phyloP scores from a whole-genome alignment of 30 jellyfish, hydroid and myxozoan species.

The Morbakka virulenta region DNA sequence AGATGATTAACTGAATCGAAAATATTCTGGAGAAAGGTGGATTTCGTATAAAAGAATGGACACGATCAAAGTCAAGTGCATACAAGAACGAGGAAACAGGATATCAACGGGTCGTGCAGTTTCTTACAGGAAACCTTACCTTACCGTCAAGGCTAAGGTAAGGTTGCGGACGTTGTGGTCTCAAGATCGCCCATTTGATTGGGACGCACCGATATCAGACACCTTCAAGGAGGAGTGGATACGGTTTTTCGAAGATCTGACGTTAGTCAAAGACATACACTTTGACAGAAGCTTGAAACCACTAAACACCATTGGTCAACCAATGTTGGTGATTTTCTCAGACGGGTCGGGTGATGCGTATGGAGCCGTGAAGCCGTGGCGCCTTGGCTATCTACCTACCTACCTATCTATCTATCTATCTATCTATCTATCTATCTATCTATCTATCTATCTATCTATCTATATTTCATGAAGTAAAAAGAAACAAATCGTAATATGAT shows the following conservation, averaged over 20 bases:
- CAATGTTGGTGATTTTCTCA: neutral
- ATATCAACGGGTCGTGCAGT: neutral
- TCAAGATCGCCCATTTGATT: too few species aligned
- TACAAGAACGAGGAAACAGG: neutral
- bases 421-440: too few species aligned
- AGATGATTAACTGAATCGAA: neutral
- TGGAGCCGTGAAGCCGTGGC: too few species aligned
- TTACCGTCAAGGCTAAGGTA: too few species aligned
- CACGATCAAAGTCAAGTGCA: neutral
- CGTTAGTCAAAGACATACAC: neutral
- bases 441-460: too few species aligned
- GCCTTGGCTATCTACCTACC: too few species aligned
- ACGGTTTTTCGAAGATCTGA: neutral
- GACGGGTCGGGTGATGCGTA: too few species aligned
- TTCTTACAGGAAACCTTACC: neutral
- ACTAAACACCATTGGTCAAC: conserved; percentile 13
- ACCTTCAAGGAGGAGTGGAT: neutral
- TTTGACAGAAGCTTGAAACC: conserved; percentile 31
- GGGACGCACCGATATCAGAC: conserved; percentile 36
- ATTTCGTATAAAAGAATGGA: conserved; percentile 8
- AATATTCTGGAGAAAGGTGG: conserved; percentile 14
- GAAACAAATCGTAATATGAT: too few species aligned
- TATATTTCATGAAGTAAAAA: too few species aligned
- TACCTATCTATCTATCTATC: too few species aligned
- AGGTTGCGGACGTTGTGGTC: neutral